Base-by-base conservation (phyloP, 2,888 invertebrate species). In the Agrypnus murinus region DNA sequence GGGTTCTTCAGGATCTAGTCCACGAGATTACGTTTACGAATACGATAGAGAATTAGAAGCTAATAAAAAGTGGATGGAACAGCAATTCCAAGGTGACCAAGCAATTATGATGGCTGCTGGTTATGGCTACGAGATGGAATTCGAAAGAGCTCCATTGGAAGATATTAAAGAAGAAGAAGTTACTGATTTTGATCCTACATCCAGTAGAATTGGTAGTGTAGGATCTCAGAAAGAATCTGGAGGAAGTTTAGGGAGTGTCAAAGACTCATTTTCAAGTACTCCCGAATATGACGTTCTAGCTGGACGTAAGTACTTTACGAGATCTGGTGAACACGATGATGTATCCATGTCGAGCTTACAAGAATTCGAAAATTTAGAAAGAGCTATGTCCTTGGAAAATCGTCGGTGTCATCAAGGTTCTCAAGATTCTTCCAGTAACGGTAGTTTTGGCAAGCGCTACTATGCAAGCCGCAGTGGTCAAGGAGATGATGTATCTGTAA, bases 161-260 rank as follows among this genome's bases (percentile, higher is more conserved):
- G 96, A 97, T 79, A 96, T 96, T 46, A 95, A 96, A 86, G 95
- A 96, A 84, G 96, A 97, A 85, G 97, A 97, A 86, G 90, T 93
- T 81, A 94, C 95, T 59, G 95, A 95, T 81, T 93, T 95, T 81
- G 94, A 95, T 82, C 88, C 89, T 12, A 87, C 89, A 71, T 93
- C 91, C 31, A 92, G 92, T 77, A 87, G 92, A 81, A 91, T 93
- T 73, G 93, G 93, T n/a, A 93, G 93, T 79, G 86, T 93, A 59
- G 92, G 92, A 59, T 93, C 93, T 19, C 93, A 93, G 79, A 92
- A 92, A 75, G 92, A 92, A 80, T 93, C 92, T 0, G 92, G 95
- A 57, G 95, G 95, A 36, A 94, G 94, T 77, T 85, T 89, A 38
- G 88, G 88, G 2, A 94, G 94, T 78, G 92, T 95, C 80, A 93